Base-by-base conservation (phyloP, 2,888 invertebrate genomes). In the Nomada ferruginata region DNA sequence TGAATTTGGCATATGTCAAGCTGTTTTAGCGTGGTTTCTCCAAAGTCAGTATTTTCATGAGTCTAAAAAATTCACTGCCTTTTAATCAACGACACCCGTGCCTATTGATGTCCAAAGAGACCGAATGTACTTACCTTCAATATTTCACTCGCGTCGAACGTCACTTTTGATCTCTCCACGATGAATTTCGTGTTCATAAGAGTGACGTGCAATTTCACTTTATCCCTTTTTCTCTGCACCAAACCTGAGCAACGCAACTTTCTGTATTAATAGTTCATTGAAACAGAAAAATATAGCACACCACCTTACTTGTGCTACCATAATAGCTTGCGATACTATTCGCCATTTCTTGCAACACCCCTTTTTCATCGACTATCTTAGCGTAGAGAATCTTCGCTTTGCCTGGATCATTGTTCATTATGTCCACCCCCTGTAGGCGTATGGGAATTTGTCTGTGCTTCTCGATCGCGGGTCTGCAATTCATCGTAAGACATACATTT, bases 191-290 rank as follows among this genome's bases (percentile, higher is more conserved):
- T 0, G 96, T 98, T 99, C 94, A 99, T 96, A 13, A 98, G 91
- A 0, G 99, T 99, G 63, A 97, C 96, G 92, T 99, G 99, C 1
- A 99, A 93, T 92, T 98, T 98, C 0, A 98, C 96, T 75, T 93
- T 94, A 7, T 96, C 95, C 69, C 94, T 93, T 66, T 95, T 93
- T 70, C 94, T 94, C 29, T 93, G 92, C 87, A 95, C 94, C 26
- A 97, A 92, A 50, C 96, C 96, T 94, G 52, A 72, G 68, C 1
- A 42, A 78, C 10, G 52, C n/a, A 20, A 29, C n/a, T 13, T 44
- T 2, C 4, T 2, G 1, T 66, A 71, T 55, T 76, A 60, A 29
- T 23, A 20, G 18, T 15, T 26, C 11, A n/a, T 55, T 11, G 36
- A 23, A 18, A 57, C 10, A 18, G 2, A 50, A 26, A 63, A 23